phyloP scores from a whole-genome alignment of 2,888 invertebrate species.

The Ophioninae sp. region DNA sequence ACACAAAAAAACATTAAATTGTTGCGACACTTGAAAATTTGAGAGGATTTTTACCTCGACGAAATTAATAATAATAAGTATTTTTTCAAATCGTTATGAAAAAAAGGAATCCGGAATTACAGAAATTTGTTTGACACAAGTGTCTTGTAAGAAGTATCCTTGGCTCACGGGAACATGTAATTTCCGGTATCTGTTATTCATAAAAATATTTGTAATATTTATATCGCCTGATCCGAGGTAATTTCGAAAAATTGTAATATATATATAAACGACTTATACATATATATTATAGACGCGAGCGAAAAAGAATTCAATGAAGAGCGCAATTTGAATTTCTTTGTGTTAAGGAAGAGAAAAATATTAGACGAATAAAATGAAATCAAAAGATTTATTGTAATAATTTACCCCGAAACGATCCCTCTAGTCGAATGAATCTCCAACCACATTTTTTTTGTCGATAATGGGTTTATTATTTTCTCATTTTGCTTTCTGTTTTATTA shows the following conservation, averaged over 20 bases:
- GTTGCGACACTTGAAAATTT: neutral
- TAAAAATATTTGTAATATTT: conserved; percentile 64
- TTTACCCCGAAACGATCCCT: neutral
- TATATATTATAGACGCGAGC: conserved; percentile 27
- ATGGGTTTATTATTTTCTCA: conserved; percentile 71
- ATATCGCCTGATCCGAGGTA: conserved; percentile 55
- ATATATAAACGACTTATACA: conserved; percentile 40
- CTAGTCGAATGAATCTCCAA: neutral
- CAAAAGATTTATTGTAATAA: neutral
- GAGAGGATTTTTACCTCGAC: neutral
- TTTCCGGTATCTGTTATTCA: conserved; percentile 45
- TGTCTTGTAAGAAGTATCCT: conserved; percentile 64
- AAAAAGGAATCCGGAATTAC: neutral
- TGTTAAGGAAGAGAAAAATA: conserved; percentile 14
- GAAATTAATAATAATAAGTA: conserved; percentile 1
- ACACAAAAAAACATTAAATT: neutral
- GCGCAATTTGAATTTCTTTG: conserved; percentile 11
- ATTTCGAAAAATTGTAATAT: conserved; percentile 61
- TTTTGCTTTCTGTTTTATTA: conserved; percentile 68
- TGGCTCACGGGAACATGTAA: conserved; percentile 39
- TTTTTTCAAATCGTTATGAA: neutral
- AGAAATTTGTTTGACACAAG: conserved; percentile 53
- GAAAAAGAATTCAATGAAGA: conserved; percentile 26
- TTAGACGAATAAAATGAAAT: conserved; percentile 11
- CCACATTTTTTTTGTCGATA: conserved; percentile 59